Conservation (phyloP, 2,797 vertebrate genomes). For the Scyliorhinus canicula region DNA sequence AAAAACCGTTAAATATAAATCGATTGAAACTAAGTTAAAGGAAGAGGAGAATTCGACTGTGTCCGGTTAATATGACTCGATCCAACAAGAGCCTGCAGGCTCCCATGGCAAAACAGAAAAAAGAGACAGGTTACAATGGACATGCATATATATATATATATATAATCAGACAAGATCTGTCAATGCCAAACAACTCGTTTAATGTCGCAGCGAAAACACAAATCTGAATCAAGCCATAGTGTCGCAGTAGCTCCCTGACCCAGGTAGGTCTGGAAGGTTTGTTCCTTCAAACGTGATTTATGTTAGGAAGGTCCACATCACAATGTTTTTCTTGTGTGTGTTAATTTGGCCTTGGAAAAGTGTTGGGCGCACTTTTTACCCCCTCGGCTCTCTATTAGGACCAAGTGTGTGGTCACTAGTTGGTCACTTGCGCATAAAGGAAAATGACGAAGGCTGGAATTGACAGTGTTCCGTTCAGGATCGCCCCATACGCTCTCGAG, state of each 20-base stretch:
- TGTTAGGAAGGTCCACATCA: background rate
- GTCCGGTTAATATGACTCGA: background rate
- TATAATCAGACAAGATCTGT: background rate
- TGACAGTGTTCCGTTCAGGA: background rate
- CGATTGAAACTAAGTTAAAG: slow-evolving; percentile 25
- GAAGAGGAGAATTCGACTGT: background rate
- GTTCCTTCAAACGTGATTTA: background rate
- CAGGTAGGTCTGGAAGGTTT: background rate
- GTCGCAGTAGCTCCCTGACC: no score
- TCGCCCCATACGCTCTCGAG: background rate
- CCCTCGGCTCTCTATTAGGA: no score
- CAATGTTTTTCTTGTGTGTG: background rate
- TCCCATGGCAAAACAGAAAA: background rate
- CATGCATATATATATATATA: background rate
- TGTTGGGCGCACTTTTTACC: no score
- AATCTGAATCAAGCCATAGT: background rate
- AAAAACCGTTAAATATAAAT: slow-evolving; percentile 22
- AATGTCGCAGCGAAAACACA: background rate
- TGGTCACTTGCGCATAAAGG: background rate
- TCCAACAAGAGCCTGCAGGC: background rate
- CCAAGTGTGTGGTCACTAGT: background rate
- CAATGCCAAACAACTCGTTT: no score
- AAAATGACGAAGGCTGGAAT: background rate
- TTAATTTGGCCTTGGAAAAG: background rate
- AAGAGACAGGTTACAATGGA: background rate